Base-by-base conservation (phyloP, 2,888 invertebrate genomes). In the Sinodicranocentrus sp. region DNA sequence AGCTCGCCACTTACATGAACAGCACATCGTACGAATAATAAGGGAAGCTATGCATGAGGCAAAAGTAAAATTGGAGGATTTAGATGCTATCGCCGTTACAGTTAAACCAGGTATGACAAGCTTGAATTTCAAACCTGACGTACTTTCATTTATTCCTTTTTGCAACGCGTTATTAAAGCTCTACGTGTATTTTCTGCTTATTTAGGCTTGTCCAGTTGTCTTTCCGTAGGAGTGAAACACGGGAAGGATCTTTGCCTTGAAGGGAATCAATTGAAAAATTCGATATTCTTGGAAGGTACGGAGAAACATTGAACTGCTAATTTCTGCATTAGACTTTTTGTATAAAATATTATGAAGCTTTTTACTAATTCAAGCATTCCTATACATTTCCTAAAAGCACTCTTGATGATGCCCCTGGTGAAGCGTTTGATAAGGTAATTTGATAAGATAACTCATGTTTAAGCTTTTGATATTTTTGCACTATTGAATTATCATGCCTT, bases 1-100 rank as follows among this genome's bases (percentile, higher is more conserved):
- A 77, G 98, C 98, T 0, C 93, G 94, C 89, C 93, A 95, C 84
- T 91, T 98, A 75, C 98, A 99, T 90, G 91, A 94, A 76, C 91
- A 94, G 77, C 93, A 96, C 89, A 97, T 99, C 88, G 94, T 94
- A 72, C 89, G 90, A 39, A 94, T 95, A 65, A 96, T 96, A 1
- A 91, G 93, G 71, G 91, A 93, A 80, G 94, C 96, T 52, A 89
- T 97, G n/a, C 89, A 90, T 57, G 90, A 92, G 76, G 93, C 96
- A 63, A 90, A 92, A 26, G 84, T 95, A 28, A 90, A 89, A 52
- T 90, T 95, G 2, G 89, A 93, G 85, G 94, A 96, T 89, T 88
- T 98, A 43, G 94, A 95, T 92, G 98, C 96, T 6, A 93, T 99
- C 89, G 98, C 98, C 44, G 94, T 95, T 0, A 98, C 98, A n/a